Base-by-base conservation (phyloP, 1,140 invertebrate genomes). In the Pentalonia nigronervosa region DNA sequence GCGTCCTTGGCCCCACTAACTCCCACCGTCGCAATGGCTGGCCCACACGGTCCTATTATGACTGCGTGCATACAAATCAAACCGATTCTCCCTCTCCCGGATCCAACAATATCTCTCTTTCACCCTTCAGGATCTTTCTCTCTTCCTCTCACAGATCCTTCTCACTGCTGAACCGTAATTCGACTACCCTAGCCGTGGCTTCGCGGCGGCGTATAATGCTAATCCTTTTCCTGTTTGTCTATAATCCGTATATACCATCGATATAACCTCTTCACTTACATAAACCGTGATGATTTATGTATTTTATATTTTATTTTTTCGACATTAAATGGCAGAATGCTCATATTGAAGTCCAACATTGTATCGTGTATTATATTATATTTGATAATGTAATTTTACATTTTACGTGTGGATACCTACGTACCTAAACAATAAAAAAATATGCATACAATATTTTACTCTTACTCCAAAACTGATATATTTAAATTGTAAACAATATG, bases 1-100 rank as follows among this genome's bases (percentile, higher is more conserved):
- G 34, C 25, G 81, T 53, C 91, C 91, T 92, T 92, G 91, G 91
- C 91, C 91, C 20, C 91, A 81, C 90, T 6, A 36, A 25, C 9
- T 9, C 91, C n/a, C 23, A 6, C 48, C 36, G 21, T 48, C 11
- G 20, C 9, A 3, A 25, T 20, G 6, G n/a, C 9, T 53, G 34
- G 76, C 76, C 47, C 47, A 83, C 76, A 41, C n/a, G 34, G 34
- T 92, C 48, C 81, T 84, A 76, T 76, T 76, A n/a, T 81, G 14
- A 53, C 76, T 84, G 36, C 21, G 81, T 53, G 76, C 25, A 81
- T 92, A 92, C 91, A 92, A 92, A 92, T 91, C 76, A 81, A 91
- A 91, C n/a, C n/a, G 23, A 91, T 81, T n/a, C 76, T 53, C 47
- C 48, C 20, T 41, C 41, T 25, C 41, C 25, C 36, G 34, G 36